A percentile compares a stretch with the other conserved stretches of the same genome.
phyloP scores from a whole-genome alignment of 2,888 invertebrate genomes.

The Cephonodes hylas region DNA sequence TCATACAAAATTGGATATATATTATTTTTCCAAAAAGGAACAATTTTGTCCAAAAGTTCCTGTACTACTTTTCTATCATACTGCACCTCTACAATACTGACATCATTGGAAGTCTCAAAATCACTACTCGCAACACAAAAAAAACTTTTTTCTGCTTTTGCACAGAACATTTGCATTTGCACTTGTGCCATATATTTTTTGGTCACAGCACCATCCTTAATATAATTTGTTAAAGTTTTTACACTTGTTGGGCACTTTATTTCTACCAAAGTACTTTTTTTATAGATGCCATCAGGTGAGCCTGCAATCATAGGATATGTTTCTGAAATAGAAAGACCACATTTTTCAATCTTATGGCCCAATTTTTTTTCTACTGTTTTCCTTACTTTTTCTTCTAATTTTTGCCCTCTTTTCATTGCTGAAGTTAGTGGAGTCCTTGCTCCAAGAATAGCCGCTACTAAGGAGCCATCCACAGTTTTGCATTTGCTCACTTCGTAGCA shows the following conservation, averaged over 20 bases:
- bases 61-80: no score
- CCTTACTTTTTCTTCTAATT: not conserved
- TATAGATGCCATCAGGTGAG: not conserved
- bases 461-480: not conserved
- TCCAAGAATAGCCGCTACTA: not conserved
- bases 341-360: not conserved
- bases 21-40: not conserved
- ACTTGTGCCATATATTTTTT: conserved; percentile 1
- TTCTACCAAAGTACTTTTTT: not conserved
- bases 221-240: not conserved
- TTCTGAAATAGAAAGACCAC: not conserved
- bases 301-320: not conserved
- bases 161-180: not conserved
- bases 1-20: not conserved
- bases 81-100: no score
- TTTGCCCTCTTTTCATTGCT: not conserved
- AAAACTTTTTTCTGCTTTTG: not conserved
- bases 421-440: not conserved
- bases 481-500: not conserved
- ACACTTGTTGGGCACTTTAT: not conserved
- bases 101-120: no score
- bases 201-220: not conserved
- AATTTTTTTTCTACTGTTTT: not conserved
- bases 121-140: not conserved
- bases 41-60: not conserved